Percentiles rank a stretch among this genome's conserved stretches.
Conservation (phyloP, 1,140 invertebrate species). For the Pseudoatta argentina region DNA sequence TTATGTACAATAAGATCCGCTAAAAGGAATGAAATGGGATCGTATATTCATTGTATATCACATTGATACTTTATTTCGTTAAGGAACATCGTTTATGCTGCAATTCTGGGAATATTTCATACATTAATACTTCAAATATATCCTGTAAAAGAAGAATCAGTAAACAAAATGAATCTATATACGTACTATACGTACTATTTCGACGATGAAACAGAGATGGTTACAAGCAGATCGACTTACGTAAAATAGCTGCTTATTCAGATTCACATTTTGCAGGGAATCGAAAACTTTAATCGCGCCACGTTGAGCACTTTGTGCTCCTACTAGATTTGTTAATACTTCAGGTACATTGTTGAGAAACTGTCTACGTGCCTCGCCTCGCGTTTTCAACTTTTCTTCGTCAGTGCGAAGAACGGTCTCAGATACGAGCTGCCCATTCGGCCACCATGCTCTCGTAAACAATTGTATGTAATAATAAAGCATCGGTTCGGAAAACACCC, state of each 20-base stretch:
- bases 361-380: slow-evolving; percentile 89
- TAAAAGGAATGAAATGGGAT: not conserved
- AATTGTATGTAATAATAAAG: slow-evolving; percentile 94
- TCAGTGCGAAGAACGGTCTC: slow-evolving; percentile 86
- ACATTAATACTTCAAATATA: slow-evolving; percentile 90
- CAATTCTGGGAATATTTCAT: slow-evolving; percentile 92
- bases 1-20: not conserved
- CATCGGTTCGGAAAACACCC: slow-evolving; percentile 96
- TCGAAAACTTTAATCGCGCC: slow-evolving; percentile 96
- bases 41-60: slow-evolving; percentile 19
- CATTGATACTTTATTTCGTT: slow-evolving; percentile 51
- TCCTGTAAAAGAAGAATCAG: slow-evolving; percentile 86
- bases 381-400: slow-evolving; percentile 90
- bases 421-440: slow-evolving; percentile 90
- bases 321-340: slow-evolving; percentile 93
- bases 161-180: slow-evolving; percentile 31
- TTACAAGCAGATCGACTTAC: slow-evolving; percentile 87
- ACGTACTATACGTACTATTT: not conserved
- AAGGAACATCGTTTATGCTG: slow-evolving; percentile 82
- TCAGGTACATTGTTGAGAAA: slow-evolving; percentile 92
- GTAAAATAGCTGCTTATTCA: slow-evolving; percentile 97
- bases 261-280: slow-evolving; percentile 93
- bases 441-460: slow-evolving; percentile 95
- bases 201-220: not conserved
- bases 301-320: slow-evolving; percentile 93